A percentile compares a stretch with the other conserved stretches of the same genome.
Evolutionary conservation across 2,113 vertebrate genomes (phyloP).

Genomic region (Rissa tridactyla): DNA sequence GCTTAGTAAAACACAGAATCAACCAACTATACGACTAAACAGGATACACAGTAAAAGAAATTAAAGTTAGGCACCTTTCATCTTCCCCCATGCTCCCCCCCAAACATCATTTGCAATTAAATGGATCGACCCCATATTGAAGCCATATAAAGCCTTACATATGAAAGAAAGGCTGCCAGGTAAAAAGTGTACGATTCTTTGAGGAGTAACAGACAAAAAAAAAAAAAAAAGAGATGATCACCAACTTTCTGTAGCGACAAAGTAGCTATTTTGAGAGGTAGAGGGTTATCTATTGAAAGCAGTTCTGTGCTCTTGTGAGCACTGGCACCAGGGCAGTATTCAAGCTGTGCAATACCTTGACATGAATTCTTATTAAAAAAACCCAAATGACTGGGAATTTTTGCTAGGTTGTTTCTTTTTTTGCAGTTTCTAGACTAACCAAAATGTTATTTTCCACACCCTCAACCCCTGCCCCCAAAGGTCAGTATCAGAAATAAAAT

Average conservation of each 20-base stretch:
- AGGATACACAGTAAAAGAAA: background rate
- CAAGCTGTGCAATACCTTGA: background rate
- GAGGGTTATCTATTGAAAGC: background rate
- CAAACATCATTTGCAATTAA: background rate
- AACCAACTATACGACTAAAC: background rate
- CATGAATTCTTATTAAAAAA: background rate
- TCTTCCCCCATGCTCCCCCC: background rate
- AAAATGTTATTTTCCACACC: background rate
- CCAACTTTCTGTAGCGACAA: background rate
- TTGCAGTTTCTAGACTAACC: background rate
- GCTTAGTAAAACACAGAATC: background rate
- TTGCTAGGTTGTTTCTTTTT: background rate
- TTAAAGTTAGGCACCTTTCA: background rate
- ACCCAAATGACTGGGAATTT: background rate
- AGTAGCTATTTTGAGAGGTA: background rate
- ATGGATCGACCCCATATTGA: background rate
- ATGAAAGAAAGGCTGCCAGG: background rate
- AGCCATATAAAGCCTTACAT: background rate
- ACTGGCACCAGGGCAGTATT: background rate
- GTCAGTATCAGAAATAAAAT: background rate
- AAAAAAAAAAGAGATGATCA: background rate
- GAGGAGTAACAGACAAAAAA: background rate
- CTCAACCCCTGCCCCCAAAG: accelerated
- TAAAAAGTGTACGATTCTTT: background rate
- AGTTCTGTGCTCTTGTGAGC: background rate